Percentiles rank a stretch among this genome's conserved stretches.
These are phyloP conservation scores for Ochotona curzoniae DNA, from an alignment of 2,113 vertebrate genomes.

Conservation along the genomic window DNA sequence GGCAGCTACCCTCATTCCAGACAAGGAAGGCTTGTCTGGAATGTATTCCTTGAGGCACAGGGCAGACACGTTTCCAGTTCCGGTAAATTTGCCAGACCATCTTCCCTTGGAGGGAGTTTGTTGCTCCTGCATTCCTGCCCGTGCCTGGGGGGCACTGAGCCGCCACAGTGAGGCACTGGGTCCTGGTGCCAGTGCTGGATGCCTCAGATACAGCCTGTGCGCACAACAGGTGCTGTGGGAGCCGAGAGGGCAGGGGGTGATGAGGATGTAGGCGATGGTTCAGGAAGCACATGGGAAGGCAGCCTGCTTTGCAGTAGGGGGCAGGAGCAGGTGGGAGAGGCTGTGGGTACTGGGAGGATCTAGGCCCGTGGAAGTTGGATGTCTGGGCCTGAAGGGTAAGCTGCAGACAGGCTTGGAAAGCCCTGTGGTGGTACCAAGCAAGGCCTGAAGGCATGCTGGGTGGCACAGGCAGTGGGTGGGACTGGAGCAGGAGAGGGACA, in stretches of 20 bases:
- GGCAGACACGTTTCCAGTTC: not conserved
- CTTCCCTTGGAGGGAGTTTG: not conserved
- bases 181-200: fast-evolving
- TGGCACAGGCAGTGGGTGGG: not conserved
- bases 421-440: no score
- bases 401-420: not conserved
- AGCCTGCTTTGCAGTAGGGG: not conserved
- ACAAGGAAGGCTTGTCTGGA: fast-evolving
- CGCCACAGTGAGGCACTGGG: fast-evolving
- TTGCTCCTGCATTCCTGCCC: fast-evolving
- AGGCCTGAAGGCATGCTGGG: not conserved
- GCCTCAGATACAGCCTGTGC: no score
- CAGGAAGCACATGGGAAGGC: not conserved
- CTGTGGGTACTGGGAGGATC: not conserved
- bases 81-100: not conserved
- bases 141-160: fast-evolving
- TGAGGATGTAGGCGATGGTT: fast-evolving
- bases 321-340: not conserved
- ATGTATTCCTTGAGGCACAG: not conserved
- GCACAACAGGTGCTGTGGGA: fast-evolving
- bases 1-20: no score
- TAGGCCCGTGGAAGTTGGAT: not conserved
- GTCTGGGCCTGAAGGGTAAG: not conserved
- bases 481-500: not conserved
- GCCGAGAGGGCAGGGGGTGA: not conserved